A percentile compares a stretch with the other conserved stretches of the same genome.
Evolutionary conservation across 2,113 vertebrate species (phyloP).

Genomic region (Lophius piscatorius): DNA sequence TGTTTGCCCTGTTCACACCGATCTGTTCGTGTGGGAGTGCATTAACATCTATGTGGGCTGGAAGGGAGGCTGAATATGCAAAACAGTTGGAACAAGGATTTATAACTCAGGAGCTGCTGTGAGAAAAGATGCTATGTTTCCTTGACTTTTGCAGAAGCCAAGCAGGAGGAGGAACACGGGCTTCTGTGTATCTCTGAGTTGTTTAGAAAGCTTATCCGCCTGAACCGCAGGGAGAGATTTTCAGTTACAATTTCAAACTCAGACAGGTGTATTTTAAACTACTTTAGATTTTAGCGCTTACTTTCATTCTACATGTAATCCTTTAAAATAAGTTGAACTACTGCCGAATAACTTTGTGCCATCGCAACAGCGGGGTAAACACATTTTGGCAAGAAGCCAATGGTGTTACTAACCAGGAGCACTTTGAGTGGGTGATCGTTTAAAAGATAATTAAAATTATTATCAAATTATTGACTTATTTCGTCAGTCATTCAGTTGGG

Average conservation of each 20-base stretch:
- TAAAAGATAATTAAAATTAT: too few relatives aligned
- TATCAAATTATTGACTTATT: conserved; percentile 8
- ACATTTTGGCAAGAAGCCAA: too few relatives aligned
- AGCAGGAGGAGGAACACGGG: conserved; percentile 48
- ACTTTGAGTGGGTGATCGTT: too few relatives aligned
- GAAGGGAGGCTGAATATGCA: conserved; percentile 80
- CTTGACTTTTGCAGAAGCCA: conserved; percentile 63
- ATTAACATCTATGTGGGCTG: conserved; percentile 84
- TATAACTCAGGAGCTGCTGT: conserved; percentile 73
- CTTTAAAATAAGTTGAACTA: background rate
- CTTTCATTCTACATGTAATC: conserved; percentile 13
- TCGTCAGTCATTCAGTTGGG: conserved; percentile 13
- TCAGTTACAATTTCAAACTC: conserved; percentile 10
- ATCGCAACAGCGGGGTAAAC: too few relatives aligned
- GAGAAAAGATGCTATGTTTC: conserved; percentile 68
- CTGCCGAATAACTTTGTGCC: background rate
- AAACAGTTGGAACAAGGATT: conserved; percentile 79
- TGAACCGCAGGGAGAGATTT: conserved; percentile 21
- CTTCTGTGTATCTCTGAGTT: conserved; percentile 39
- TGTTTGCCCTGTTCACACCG: conserved; percentile 81
- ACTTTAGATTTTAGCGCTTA: conserved; percentile 9
- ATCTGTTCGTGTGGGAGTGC: conserved; percentile 84
- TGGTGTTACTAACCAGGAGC: too few relatives aligned
- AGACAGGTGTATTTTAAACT: conserved; percentile 22
- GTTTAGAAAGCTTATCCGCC: conserved; percentile 36